These are phyloP conservation scores for Phasianus colchicus DNA, from an alignment of 2,113 vertebrate species.

Conservation along the genomic window DNA sequence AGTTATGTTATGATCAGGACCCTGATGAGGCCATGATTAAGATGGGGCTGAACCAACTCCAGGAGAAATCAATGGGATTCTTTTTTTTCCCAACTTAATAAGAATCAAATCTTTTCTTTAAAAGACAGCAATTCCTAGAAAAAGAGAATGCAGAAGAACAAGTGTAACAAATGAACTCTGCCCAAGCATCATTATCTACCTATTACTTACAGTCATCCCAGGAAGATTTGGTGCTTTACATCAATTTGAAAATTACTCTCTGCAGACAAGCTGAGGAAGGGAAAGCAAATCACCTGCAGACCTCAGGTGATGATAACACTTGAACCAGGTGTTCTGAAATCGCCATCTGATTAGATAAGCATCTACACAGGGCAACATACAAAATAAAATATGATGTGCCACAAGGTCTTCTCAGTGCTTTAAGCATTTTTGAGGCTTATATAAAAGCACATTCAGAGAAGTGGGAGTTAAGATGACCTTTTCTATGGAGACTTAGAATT, in stretches of 20 bases:
- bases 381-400: neutral
- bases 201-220: neutral
- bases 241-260: constrained; percentile 6
- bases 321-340: constrained; percentile 2
- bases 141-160: neutral
- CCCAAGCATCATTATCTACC: neutral
- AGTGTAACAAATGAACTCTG: neutral
- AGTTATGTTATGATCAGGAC: neutral
- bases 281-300: neutral
- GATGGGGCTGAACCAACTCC: neutral
- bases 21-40: neutral
- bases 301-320: neutral
- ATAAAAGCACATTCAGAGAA: neutral
- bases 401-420: neutral
- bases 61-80: neutral
- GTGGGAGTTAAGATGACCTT: neutral
- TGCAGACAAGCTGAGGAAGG: neutral
- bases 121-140: neutral
- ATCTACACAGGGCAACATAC: neutral
- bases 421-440: neutral
- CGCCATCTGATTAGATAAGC: neutral
- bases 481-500: neutral
- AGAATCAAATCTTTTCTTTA: neutral
- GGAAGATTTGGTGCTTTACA: neutral
- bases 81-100: neutral